A percentile compares a stretch with the other conserved stretches of the same genome.
Evolutionary conservation across 2,113 vertebrate genomes (phyloP).

Genomic region (Chaetops frenatus): DNA sequence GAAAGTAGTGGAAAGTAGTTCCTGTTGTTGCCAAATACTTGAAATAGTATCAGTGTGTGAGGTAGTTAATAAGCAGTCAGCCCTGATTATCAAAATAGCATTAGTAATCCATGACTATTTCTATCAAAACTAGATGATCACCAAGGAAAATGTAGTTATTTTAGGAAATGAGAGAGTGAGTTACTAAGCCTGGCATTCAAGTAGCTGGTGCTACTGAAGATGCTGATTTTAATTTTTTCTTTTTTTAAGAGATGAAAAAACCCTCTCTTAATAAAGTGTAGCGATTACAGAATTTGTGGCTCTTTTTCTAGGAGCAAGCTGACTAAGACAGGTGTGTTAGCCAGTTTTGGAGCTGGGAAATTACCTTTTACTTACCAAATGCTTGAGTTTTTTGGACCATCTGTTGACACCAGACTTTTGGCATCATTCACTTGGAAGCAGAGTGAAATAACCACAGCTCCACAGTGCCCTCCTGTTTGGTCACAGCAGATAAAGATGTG

Average conservation of each 20-base stretch:
- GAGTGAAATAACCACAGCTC: background rate
- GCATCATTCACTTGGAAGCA: background rate
- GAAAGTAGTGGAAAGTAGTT: background rate
- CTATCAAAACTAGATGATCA: background rate
- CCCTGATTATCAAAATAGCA: background rate
- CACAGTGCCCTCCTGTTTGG: background rate
- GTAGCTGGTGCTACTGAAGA: background rate
- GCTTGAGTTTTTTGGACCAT: background rate
- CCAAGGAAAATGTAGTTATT: background rate
- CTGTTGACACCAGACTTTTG: background rate
- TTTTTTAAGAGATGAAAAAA: background rate
- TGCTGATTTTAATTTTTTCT: background rate
- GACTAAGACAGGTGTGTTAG: background rate
- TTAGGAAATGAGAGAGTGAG: background rate
- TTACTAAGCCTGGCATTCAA: constrained; percentile 4
- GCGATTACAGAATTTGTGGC: background rate
- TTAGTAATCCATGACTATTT: background rate
- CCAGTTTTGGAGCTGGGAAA: background rate
- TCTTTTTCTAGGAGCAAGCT: background rate
- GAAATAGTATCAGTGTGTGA: background rate
- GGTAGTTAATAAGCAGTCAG: background rate
- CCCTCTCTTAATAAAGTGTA: background rate
- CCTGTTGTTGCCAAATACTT: background rate
- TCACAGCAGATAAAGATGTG: background rate
- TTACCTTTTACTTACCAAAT: background rate